Percentiles rank a stretch among this genome's conserved stretches.
Conservation (phyloP, 2,888 invertebrate species). For the Nomada hirtipes region DNA sequence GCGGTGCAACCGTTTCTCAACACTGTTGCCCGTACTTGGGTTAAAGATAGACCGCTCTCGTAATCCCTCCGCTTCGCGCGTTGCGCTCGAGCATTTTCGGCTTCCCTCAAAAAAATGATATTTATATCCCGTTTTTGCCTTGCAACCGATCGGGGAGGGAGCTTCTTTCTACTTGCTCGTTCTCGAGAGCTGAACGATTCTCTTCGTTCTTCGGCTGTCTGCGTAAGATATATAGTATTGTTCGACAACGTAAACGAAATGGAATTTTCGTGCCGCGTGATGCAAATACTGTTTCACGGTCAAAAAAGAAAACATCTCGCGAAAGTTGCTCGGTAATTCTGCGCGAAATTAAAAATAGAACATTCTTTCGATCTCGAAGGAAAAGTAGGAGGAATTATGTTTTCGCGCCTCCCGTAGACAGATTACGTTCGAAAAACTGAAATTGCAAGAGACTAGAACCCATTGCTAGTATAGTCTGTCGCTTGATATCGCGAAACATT, state of each 20-base stretch:
- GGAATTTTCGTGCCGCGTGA: background rate
- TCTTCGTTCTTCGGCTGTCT: too few relatives aligned
- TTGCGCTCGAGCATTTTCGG: background rate
- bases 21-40: conserved; percentile 45
- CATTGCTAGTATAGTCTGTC: too few relatives aligned
- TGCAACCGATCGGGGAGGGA: background rate
- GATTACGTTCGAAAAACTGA: too few relatives aligned
- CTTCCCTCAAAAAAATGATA: background rate
- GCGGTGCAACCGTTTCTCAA: conserved; percentile 18
- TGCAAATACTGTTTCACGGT: background rate
- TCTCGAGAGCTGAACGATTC: too few relatives aligned
- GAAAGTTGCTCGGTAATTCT: background rate
- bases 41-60: conserved; percentile 69
- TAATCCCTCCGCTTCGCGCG: conserved; percentile 54
- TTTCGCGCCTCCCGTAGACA: too few relatives aligned
- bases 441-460: too few relatives aligned
- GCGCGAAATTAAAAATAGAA: background rate
- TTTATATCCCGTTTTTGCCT: background rate
- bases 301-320: too few relatives aligned
- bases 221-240: too few relatives aligned
- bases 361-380: background rate
- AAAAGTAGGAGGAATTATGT: too few relatives aligned
- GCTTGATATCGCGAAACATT: background rate
- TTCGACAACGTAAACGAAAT: background rate
- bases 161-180: background rate